Base-by-base conservation (phyloP, 2,113 vertebrate species). In the Rhinichthys klamathensis region DNA sequence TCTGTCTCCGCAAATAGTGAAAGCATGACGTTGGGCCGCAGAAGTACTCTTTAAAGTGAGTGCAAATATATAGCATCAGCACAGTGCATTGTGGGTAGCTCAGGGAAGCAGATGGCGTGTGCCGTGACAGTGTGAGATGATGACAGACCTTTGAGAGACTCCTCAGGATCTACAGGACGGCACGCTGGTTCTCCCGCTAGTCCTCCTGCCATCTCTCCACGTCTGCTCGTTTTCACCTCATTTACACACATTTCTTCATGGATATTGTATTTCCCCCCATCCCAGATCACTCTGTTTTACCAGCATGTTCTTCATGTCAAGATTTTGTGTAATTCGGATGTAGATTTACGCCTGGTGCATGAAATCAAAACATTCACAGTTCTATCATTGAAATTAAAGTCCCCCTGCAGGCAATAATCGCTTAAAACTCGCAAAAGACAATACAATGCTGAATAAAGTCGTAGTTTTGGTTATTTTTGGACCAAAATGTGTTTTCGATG, bases 121-220 rank as follows among this genome's bases (percentile, higher is more conserved):
- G 44, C 61, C 7, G 58, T 11, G 41, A 3, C 41, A 81, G 60
- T 21, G 60, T 21, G 16, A 80, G 82, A 73, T 60, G 81, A 87
- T 79, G 76, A 72, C 61, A 83, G 73, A 44, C 61, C 46, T 46
- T 30, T 35, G 67, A 80, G 84, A 73, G 41, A 54, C 25, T 85
- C 35, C 76, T 79, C n/a, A n/a, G n/a, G n/a, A n/a, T n/a, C n/a
- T 30, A 30, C 30, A 30, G 30, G 30, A n/a, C n/a, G n/a, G n/a
- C 23, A 79, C 18, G 60, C 49, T 58, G 60, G 23, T 18, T 83
- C 23, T 73, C 25, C 63, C 51, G 23, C 69, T 67, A 35, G 32
- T 35, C 32, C 32, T 35, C 32, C 32, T 4, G 32, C 32, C 21
- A 46, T 25, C 27, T 6, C 51, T 76, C 10, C 49, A 27, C 51